A percentile compares a stretch with the other conserved stretches of the same genome.
These are phyloP conservation scores for Thaleichthys pacificus DNA, from an alignment of 2,797 vertebrate species.

Conservation along the genomic window DNA sequence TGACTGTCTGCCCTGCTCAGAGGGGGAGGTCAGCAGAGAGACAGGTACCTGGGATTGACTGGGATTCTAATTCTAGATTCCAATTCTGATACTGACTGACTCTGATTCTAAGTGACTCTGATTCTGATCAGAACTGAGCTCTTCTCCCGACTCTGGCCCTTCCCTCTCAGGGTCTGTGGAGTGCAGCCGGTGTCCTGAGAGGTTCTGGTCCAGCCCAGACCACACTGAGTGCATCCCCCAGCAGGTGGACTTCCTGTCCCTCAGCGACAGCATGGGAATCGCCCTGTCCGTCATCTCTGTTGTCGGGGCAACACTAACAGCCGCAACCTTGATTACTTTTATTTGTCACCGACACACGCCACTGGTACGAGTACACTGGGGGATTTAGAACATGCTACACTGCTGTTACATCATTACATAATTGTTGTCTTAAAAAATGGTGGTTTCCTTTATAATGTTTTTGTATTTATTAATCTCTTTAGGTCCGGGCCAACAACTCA, in stretches of 20 bases:
- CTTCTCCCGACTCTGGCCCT: background rate
- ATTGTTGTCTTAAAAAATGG: background rate
- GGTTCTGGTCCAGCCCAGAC: constrained; percentile 52
- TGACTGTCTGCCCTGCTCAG: constrained; percentile 54
- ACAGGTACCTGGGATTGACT: constrained; percentile 32
- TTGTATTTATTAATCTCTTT: background rate
- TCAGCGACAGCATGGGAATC: constrained; percentile 41
- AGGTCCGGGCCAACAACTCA: constrained; percentile 52
- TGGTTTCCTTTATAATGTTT: background rate
- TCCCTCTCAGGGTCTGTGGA: constrained; percentile 38
- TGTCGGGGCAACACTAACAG: constrained; percentile 45
- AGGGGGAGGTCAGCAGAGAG: constrained; percentile 58
- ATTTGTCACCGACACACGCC: constrained; percentile 42
- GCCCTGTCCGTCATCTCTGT: constrained; percentile 44
- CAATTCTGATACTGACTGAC: background rate
- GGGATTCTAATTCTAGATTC: too few species aligned
- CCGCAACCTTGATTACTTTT: constrained; percentile 43
- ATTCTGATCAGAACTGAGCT: background rate
- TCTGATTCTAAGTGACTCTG: too few species aligned
- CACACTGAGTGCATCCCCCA: constrained; percentile 41
- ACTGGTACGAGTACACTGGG: constrained; percentile 15
- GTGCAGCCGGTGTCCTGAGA: constrained; percentile 43
- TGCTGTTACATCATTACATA: background rate
- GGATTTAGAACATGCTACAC: background rate
- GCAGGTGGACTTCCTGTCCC: constrained; percentile 50